Base-by-base conservation (phyloP, 2,113 vertebrate genomes). In the Hypanus sabinus region DNA sequence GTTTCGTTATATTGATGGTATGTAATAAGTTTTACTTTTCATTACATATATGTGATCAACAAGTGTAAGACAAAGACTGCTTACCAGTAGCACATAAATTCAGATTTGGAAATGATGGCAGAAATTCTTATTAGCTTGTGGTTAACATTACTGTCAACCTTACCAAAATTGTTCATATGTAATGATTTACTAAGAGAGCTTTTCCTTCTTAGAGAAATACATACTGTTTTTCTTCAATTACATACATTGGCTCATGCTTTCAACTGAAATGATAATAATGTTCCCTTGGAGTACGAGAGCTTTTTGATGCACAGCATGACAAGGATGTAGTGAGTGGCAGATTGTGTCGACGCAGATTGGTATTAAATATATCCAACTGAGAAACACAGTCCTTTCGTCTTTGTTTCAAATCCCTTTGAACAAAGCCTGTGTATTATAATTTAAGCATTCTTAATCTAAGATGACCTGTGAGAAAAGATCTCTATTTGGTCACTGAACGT, bases 171-270 rank as follows among this genome's bases (percentile, higher is more conserved):
- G n/a, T 36, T 91, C 20, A 68, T 8, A 90, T 20, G n/a, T 62
- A 90, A 16, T 90, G 87, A 90, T 33, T 65, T 90, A 60, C 55
- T 85, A 46, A 46, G 24, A 90, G 62, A 91, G 87, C n/a, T 33
- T 65, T 65, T 90, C 65, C n/a, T 68, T 91, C 68, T 36, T n/a
- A 16, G 20, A 91, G 68, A n/a, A 68, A 65, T 65, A 14, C 62
- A 68, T 68, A 33, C 68, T 68, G n/a, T 46, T 91, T 91, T 33
- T 90, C 30, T 91, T 0, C n/a, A 91, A 24, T 62, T 91, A n/a
- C 20, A 14, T 65, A 65, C 33, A 5, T 88, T 88, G 85, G 60
- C 85, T 88, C 14, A 6, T 65, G n/a, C 62, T 91, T 91, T 91
- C 24, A 91, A 46, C 46, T 46, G 46, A 46, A 46, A 46, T 65